Evolutionary conservation across 2,888 invertebrate species (phyloP), one percentile per base, ranked within the genome.

Genomic region (Eupithecia dodoneata): DNA sequence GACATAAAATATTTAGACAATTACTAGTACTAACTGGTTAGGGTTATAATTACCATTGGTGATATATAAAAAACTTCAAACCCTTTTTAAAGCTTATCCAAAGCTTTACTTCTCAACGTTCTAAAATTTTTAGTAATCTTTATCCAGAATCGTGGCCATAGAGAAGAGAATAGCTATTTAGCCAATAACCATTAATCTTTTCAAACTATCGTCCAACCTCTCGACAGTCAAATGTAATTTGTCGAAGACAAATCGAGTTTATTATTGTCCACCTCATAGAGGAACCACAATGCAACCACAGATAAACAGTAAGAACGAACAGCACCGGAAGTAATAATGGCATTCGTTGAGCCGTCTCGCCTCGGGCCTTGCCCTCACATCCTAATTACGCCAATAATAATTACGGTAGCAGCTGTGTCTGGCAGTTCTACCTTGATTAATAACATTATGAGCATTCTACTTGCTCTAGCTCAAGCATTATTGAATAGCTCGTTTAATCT

Each of bases 361-460:
- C 92, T 90, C 91, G 89, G 92, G 92, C 90, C 87, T 75, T 89
- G 88, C 88, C 87, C 90, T 90, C 94, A 92, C 93, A 94, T 94
- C 93, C 94, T 94, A 94, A 94, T 94, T 94, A 94, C 92, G 92
- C 91, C 92, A 91, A 92, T 94, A 93, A 93, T 94, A 93, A 94
- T 94, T 94, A 93, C 91, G 91, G 89, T 87, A 88, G 89, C 92
- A 92, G 93, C 92, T 90, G 86, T 85, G 85, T 87, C 86, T 83
- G 85, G 83, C 81, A 72, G 86, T 87, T 86, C 87, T 88, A 87
- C 87, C 90, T 87, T 88, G 86, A 83, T 91, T 85, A 84, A 86
- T 86, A 84, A 84, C 85, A 81, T 87, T 85, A 86, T 86, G 84
- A 85, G 85, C 83, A 72, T 78, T 76, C 76, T 72, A 76, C 74